Percentiles rank a stretch among this genome's conserved stretches.
Evolutionary conservation across 2,113 vertebrate species (phyloP).

Genomic region (Acinonyx jubatus): DNA sequence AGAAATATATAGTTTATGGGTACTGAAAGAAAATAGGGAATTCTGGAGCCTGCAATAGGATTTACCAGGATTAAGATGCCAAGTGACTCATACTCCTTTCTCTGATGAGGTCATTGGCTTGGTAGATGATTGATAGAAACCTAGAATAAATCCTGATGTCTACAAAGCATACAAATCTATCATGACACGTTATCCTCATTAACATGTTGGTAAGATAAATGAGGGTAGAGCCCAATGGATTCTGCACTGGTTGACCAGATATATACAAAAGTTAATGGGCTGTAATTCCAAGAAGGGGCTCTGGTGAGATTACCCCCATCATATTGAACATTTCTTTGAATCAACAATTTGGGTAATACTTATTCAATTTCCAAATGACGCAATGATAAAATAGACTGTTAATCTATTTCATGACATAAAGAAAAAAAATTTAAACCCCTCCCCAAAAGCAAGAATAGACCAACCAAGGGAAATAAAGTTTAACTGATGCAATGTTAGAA

Average conservation of each 20-base stretch:
- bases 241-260: not conserved
- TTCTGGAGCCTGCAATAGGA: not conserved
- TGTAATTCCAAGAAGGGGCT: not conserved
- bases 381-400: not conserved
- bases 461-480: constrained; percentile 25
- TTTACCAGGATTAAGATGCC: not conserved
- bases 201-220: not conserved
- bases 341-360: not conserved
- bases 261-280: not conserved
- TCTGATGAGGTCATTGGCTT: not conserved
- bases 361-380: constrained; percentile 31
- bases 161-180: constrained; percentile 36
- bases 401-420: constrained; percentile 23
- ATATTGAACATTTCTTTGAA: constrained; percentile 20
- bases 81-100: constrained; percentile 29
- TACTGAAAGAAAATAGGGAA: constrained; percentile 35
- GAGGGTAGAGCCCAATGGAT: not conserved
- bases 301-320: not conserved
- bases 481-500: constrained; percentile 30
- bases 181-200: not conserved
- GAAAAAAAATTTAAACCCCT: not conserved
- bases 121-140: constrained; percentile 11
- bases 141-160: not conserved
- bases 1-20: not conserved
- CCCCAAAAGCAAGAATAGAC: not conserved